Evolutionary conservation across 2,113 vertebrate genomes (phyloP).

Genomic region (Barbus barbus): DNA sequence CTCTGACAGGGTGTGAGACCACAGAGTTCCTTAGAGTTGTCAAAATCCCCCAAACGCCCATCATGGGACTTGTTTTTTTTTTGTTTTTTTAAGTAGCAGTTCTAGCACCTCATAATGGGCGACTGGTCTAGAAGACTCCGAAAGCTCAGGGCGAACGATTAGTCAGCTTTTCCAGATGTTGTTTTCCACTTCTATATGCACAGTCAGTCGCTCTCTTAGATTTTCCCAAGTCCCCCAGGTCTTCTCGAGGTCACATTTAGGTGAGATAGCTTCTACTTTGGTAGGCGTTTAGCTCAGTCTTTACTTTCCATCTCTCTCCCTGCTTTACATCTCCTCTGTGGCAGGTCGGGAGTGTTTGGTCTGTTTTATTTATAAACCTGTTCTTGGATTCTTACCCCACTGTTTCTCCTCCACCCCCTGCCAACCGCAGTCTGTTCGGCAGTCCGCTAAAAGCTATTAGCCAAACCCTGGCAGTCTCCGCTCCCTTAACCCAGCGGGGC

Average conservation of each 20-base stretch:
- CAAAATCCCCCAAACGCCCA: conserved; percentile 24
- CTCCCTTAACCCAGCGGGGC: conserved; percentile 50
- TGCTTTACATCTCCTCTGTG: conserved; percentile 69
- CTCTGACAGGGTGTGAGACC: conserved; percentile 36
- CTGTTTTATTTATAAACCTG: conserved; percentile 76
- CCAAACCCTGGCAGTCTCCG: conserved; percentile 49
- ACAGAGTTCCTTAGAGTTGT: conserved; percentile 25
- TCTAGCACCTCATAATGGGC: conserved; percentile 3
- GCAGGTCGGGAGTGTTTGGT: conserved; percentile 52
- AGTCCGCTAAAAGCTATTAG: conserved; percentile 66
- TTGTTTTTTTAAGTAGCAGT: not conserved
- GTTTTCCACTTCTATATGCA: conserved; percentile 24
- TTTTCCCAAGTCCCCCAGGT: not conserved
- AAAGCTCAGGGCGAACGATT: not conserved
- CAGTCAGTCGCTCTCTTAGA: not conserved
- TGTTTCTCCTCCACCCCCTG: conserved; percentile 55
- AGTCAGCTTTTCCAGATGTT: conserved; percentile 29
- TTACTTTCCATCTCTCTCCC: conserved; percentile 22
- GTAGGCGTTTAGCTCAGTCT: conserved; percentile 48
- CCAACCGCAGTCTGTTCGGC: conserved; percentile 51
- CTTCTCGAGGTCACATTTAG: conserved; percentile 28
- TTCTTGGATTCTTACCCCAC: conserved; percentile 65
- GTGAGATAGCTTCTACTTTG: conserved; percentile 22
- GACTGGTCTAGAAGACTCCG: not conserved
- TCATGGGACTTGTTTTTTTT: not conserved